These are phyloP conservation scores for Florisuga fusca DNA, from an alignment of 2,797 vertebrate genomes.

Conservation along the genomic window DNA sequence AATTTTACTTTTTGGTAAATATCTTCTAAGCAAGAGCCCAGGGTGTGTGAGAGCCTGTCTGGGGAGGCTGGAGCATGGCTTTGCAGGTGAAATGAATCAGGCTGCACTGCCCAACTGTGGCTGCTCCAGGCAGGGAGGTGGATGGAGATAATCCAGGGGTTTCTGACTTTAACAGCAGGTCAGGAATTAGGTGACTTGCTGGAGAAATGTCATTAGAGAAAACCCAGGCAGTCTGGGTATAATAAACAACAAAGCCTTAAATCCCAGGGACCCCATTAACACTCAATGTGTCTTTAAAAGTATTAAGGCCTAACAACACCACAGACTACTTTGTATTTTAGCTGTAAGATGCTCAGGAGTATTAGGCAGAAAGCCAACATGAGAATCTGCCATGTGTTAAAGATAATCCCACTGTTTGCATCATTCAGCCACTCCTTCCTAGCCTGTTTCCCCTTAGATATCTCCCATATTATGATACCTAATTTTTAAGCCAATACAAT, in stretches of 20 bases:
- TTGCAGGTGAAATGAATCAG: background rate
- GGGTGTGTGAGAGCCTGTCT: fast-evolving
- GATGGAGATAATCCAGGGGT: background rate
- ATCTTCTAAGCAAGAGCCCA: too few relatives aligned
- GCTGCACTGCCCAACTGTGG: background rate
- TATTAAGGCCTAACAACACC: conserved; percentile 60
- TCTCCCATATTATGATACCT: background rate
- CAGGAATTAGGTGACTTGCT: conserved; percentile 54
- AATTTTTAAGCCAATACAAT: conserved; percentile 7
- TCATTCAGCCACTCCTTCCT: background rate
- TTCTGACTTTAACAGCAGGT: conserved; percentile 22
- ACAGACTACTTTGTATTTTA: conserved; percentile 50
- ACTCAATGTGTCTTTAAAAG: conserved; percentile 56
- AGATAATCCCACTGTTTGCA: conserved; percentile 45
- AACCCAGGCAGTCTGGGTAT: conserved; percentile 37
- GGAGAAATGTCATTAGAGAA: conserved; percentile 43
- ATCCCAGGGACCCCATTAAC: conserved; percentile 54
- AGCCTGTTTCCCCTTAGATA: background rate
- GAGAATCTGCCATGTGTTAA: conserved; percentile 46
- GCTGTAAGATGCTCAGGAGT: conserved; percentile 46
- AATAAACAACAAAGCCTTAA: conserved; percentile 59
- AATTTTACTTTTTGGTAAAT: too few relatives aligned
- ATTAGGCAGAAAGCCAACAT: conserved; percentile 50
- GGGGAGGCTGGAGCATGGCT: background rate
- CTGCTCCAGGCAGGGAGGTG: background rate